Base-by-base conservation (phyloP, 2,113 vertebrate genomes). In the Nasalis larvatus region DNA sequence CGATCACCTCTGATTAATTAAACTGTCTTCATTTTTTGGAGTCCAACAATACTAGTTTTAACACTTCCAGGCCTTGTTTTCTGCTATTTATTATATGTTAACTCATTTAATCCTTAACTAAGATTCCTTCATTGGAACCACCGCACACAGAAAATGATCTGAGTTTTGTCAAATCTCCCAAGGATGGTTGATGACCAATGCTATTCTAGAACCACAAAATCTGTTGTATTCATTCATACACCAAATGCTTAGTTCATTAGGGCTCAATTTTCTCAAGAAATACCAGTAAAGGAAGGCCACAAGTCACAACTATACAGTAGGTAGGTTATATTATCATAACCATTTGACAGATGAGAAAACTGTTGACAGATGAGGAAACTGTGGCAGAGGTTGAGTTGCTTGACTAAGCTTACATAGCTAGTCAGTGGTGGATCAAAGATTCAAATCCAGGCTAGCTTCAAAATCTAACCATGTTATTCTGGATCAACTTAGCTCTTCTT, bases 311-410 rank as follows among this genome's bases (percentile, higher is more conserved):
- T 91, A 73, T 74, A 18, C 21, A 93, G 37, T 3, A 45, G 25
- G 27, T 23, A 68, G 45, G 16, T 35, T 71, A 13, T 14, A 47
- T 27, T 37, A 86, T 42, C 69, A 42, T 11, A 7, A 18, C 35
- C 84, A 84, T 56, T 96, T 81, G 77, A 85, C 76, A 94, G 78
- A 69, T 45, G 37, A 54, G 71, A 12, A 95, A 81, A 92, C 81
- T 27, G 88, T 89, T 81, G 77, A 87, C 69, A 93, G 78, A 69
- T 49, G 37, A 54, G 63, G 14, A 95, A 81, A 93, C 81, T 27
- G 88, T 89, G 37, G 68, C 35, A 74, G 35, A 91, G 32, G 13
- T 0, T 76, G 60, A 63, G 54, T 47, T 32, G 86, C 47, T 16
- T 18, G 47, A 63, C 42, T 37, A 81, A 92, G 73, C 16, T 71